Evolutionary conservation across 92 coral and sea anemone genomes (phyloP), one percentile per base, ranked within the genome.

Genomic region (Blastomussa wellsi): DNA sequence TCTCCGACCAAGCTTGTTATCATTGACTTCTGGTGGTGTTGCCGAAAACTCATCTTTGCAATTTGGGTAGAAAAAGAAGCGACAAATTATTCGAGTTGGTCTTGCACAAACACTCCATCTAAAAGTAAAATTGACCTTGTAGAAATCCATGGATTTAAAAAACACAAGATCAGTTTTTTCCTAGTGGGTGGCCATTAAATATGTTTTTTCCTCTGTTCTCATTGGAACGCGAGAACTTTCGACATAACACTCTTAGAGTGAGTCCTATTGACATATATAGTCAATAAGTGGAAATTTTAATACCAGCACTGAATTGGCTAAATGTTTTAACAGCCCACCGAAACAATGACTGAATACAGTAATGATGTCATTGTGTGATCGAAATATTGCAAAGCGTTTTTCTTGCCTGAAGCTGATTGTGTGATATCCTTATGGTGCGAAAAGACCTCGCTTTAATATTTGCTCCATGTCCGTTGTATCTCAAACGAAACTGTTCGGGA

Each of bases 141-240:
- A 69, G 12, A 69, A 69, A 69, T 37, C 41, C 74, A 69, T 16
- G 44, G 39, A 36, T 37, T 70, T 70, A 38, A 26, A 59, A 77
- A n/a, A n/a, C n/a, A 28, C 66, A 77, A 52, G 47, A 77, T 77
- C 68, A 44, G 55, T 9, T 5, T 31, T n/a, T 51, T 70, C 80
- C 80, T 59, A 7, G 81, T 83, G 87, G 87, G 87, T 83, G 87
- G 65, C 74, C 81, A 49, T 2, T 16, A 52, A 82, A 78, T 78
- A 52, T 51, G 37, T 55, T 66, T 83, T n/a, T 49, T 24, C 11
- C 86, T 16, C 68, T 72, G 2, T 51, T 51, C 78, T 82, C 78
- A 74, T 41, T 83, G 72, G 73, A 20, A 53, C 57, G 9, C 73
- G 87, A 83, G 52, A 74, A 55, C 14, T 57, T 5, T 31, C 42